Percentiles rank a stretch among this genome's conserved stretches.
Conservation (phyloP, 1,140 invertebrate genomes). For the Phenacoccus solenopsis region DNA sequence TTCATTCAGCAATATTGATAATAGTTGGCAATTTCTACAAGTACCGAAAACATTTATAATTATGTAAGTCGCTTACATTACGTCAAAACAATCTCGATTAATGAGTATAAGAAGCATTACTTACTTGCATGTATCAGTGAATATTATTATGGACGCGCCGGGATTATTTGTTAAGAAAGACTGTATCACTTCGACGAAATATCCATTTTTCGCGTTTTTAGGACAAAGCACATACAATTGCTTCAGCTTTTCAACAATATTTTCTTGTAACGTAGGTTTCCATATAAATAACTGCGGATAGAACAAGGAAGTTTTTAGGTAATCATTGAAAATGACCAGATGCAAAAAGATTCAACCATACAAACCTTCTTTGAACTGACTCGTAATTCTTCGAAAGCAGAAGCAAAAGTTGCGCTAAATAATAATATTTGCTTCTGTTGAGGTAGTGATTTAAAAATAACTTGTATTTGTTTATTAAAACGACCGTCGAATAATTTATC, state of each 20-base stretch:
- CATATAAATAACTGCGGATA: conserved; percentile 42
- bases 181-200: conserved; percentile 76
- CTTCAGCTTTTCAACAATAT: conserved; percentile 75
- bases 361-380: conserved; percentile 25
- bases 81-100: not conserved
- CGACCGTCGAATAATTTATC: conserved; percentile 71
- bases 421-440: conserved; percentile 70
- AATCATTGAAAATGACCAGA: too few species aligned
- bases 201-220: conserved; percentile 81
- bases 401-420: conserved; percentile 94
- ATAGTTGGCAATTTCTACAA: conserved; percentile 62
- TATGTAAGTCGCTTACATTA: not conserved
- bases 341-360: not conserved
- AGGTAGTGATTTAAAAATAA: conserved; percentile 69
- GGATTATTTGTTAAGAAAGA: conserved; percentile 57
- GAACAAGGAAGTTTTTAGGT: not conserved
- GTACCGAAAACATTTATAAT: not conserved
- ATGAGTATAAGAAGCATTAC: conserved; percentile 26
- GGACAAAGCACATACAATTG: conserved; percentile 86
- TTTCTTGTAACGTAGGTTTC: conserved; percentile 50
- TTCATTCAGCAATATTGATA: conserved; percentile 72
- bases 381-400: conserved; percentile 56
- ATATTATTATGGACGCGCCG: conserved; percentile 77
- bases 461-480: conserved; percentile 66
- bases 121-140: conserved; percentile 89